Evolutionary conservation across 2,888 invertebrate genomes (phyloP).

Genomic region (Adela reaumurella): DNA sequence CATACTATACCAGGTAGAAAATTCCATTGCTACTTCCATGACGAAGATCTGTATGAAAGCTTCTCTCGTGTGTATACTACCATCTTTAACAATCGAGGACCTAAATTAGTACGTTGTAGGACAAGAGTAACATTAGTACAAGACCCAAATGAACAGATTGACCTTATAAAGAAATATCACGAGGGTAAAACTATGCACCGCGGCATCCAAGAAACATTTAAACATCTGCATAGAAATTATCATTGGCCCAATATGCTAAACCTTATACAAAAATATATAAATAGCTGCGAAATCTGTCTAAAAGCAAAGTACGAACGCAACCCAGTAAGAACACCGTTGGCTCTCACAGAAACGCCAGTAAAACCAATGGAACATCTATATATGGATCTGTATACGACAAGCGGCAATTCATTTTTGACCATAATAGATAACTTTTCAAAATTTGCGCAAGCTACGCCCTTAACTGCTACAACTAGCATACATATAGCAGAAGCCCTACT

Average conservation of each 20-base stretch:
- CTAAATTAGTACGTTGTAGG: conserved; percentile 12
- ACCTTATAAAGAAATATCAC: conserved; percentile 9
- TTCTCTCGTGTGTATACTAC: conserved; percentile 11
- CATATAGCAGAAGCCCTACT: conserved; percentile 7
- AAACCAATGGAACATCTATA: conserved; percentile 16
- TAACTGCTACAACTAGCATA: conserved; percentile 9
- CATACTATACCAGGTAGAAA: conserved; percentile 11
- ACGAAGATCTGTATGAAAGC: conserved; percentile 10
- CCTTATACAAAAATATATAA: conserved; percentile 4
- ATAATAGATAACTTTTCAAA: conserved; percentile 15
- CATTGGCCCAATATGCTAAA: conserved; percentile 14
- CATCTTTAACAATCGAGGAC: conserved; percentile 13
- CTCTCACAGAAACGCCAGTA: conserved; percentile 13
- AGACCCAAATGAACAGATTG: conserved; percentile 8
- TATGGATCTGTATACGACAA: conserved; percentile 13
- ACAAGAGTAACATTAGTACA: conserved; percentile 12
- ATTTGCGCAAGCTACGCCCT: conserved; percentile 12
- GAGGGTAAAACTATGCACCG: conserved; percentile 11
- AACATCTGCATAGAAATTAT: conserved; percentile 13
- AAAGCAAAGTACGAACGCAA: conserved; percentile 13
- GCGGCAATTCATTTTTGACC: conserved; percentile 12
- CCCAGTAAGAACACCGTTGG: conserved; percentile 11
- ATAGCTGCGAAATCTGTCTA: conserved; percentile 10
- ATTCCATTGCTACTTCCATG: conserved; percentile 11
- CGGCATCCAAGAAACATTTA: conserved; percentile 12